Evolutionary conservation across 2,888 invertebrate genomes (phyloP), one percentile per base, ranked within the genome.

Genomic region (Tetragonisca angustula): DNA sequence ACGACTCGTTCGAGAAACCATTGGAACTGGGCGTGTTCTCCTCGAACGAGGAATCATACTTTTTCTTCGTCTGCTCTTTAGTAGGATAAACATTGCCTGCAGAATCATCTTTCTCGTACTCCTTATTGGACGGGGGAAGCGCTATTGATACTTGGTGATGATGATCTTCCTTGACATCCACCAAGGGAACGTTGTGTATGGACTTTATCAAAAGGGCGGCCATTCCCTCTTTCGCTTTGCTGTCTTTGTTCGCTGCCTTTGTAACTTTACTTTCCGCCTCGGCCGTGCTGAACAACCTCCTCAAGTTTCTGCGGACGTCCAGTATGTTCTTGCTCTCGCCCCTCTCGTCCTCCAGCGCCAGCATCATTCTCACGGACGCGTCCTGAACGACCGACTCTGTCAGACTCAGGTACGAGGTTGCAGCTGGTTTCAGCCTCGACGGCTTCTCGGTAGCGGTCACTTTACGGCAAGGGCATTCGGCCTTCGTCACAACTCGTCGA

Each of bases 181-280:
- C 93, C 32, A 94, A 81, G 1, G 93, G 92, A 17, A 89, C 70
- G 24, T 83, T 90, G 76, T 94, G 94, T 2, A 97, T 96, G 3
- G 97, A 96, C 83, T 96, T 95, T 15, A 97, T 97, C 27, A 97
- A 94, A 69, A 97, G 95, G 21, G 97, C 96, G 0, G 96, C 96
- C 95, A 97, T 96, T 1, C 96, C 95, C 75, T 96, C 95, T 2
- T 95, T 95, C 88, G 95, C 11, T 19, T 74, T 95, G 54, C 95
- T 96, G 89, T 91, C 79, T n/a, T 62, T 77, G 4, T 13, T 74
- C 95, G 56, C 95, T 96, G 89, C 91, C 78, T n/a, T 62, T 77
- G 6, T 91, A 87, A 95, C 94, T 91, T 95, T 93, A 88, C 94
- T 93, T 82, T 95, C 95, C 91, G 96, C 95, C 69, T 94, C 94